These are phyloP conservation scores for Cryptophagus acutangulus DNA, from an alignment of 2,888 invertebrate species.

Conservation along the genomic window DNA sequence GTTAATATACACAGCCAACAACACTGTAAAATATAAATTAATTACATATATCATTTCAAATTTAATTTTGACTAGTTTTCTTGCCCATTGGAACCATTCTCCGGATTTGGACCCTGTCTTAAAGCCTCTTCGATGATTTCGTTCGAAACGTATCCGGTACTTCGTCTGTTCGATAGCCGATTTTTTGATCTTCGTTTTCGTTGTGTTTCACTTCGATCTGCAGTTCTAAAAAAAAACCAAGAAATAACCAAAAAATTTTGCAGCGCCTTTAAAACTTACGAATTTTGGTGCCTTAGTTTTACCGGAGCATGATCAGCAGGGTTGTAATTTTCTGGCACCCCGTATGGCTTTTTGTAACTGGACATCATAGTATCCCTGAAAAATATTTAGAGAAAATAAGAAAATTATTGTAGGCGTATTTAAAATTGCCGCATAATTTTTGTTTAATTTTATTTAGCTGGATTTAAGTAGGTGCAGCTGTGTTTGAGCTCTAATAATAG, in stretches of 20 bases:
- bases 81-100: conserved; percentile 5
- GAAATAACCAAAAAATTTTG: conserved; percentile 25
- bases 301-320: conserved; percentile 36
- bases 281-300: conserved; percentile 28
- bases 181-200: conserved; percentile 43
- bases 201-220: conserved; percentile 41
- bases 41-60: no score
- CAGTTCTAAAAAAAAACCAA: conserved; percentile 19
- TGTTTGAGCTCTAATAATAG: no score
- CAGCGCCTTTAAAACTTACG: conserved; percentile 29
- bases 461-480: no score
- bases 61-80: no score
- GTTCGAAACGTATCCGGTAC: conserved; percentile 37
- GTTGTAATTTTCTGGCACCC: conserved; percentile 34
- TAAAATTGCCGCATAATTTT: no score
- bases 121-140: conserved; percentile 35
- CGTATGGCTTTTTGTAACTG: conserved; percentile 21
- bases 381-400: conserved; percentile 4
- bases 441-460: no score
- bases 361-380: conserved; percentile 1
- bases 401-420: no score
- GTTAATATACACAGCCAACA: no score
- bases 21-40: no score
- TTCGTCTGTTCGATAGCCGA: conserved; percentile 42
- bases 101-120: conserved; percentile 28